These are phyloP conservation scores for Delphinus delphis DNA, from an alignment of 2,113 vertebrate genomes.

Conservation along the genomic window DNA sequence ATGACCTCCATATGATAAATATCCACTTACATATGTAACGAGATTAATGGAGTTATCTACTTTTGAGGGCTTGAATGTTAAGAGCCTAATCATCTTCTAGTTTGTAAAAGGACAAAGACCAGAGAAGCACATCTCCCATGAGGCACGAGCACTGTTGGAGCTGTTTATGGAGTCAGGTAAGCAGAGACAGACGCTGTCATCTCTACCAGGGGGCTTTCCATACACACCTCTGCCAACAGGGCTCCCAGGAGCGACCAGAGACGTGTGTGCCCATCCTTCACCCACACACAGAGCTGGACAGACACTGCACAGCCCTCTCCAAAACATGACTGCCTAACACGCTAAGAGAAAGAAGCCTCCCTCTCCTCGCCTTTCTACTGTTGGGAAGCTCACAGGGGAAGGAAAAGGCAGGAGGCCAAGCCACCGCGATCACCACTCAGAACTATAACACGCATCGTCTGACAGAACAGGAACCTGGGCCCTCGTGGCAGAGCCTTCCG, in stretches of 20 bases:
- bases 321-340: background rate
- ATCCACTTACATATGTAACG: background rate
- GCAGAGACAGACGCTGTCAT: background rate
- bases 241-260: background rate
- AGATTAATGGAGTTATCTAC: background rate
- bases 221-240: background rate
- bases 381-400: background rate
- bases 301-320: background rate
- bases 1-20: background rate
- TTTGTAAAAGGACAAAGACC: background rate
- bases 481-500: no score
- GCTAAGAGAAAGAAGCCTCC: background rate
- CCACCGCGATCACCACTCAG: background rate
- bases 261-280: background rate
- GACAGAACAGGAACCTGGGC: background rate
- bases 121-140: background rate
- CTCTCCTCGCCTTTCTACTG: no score
- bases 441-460: rapidly evolving
- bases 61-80: background rate
- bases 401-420: background rate
- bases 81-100: background rate
- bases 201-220: background rate
- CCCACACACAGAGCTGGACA: background rate
- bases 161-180: background rate
- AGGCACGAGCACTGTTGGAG: background rate